Evolutionary conservation across 37 sponge, comb jelly and placozoan genomes (phyloP), one percentile per base, ranked within the genome.

Genomic region (Chondrosia reniformis): DNA sequence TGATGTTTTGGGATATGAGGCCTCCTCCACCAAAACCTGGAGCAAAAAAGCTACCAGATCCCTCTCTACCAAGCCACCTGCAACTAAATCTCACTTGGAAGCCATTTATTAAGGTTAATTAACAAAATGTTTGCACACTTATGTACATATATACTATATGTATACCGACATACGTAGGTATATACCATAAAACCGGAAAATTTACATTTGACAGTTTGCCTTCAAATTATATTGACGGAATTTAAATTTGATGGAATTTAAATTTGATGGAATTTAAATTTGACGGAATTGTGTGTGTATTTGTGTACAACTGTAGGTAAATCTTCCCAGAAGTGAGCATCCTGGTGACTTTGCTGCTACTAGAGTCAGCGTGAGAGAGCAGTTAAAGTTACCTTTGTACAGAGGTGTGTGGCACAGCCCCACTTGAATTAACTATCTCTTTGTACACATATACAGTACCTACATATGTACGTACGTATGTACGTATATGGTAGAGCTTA

Each of bases 1-100:
- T 88, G n/a, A 55, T 93, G 86, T 83, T 95, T 69, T 98, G 99
- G 99, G 99, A 98, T 55, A 88, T 78, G 28, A 43, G 99, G 33
- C 91, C 86, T 10, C 86, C 76, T 0, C 52, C 80, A 7, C 77
- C 84, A 75, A 89, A 86, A 73, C 57, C 72, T 25, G 45, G 57
- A 22, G 74, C 67, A 58, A 62, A 77, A 38, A 37, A 59, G 8
- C 10, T 33, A 55, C 33, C 0, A 21, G 55, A 59, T 33, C 45
- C 32, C 31, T 58, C 21, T 59, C 79, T 42, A 67, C 77, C 82
- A 41, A 65, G 31, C 77, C 91, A 59, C 77, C 61, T 46, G 0
- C 67, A 89, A 43, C 83, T 96, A 17, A 84, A 92, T 66, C 78
- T 89, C 41, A 66, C 62, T 10, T 96, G 96, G 96, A 89, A 84